Base-by-base conservation (phyloP, 1,140 invertebrate species). In the Cydia pomonella region DNA sequence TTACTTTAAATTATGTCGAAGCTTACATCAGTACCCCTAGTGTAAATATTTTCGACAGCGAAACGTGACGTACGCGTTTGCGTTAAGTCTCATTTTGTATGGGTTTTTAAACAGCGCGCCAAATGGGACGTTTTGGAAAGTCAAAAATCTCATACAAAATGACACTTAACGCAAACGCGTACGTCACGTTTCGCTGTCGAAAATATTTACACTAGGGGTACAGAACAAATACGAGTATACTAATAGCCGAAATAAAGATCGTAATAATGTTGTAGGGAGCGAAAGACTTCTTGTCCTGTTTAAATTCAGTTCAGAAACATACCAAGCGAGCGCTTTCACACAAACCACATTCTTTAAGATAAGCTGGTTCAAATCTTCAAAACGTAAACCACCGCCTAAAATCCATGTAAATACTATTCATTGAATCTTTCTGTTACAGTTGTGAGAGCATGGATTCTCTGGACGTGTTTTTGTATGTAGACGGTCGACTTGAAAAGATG, bases 361-460 rank as follows among this genome's bases (percentile, higher is more conserved):
- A 69, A 69, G 64, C 64, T 69, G n/a, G n/a, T 69, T 38, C 29
- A 41, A 69, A 69, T 69, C 64, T 23, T 69, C 18, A 33, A 69
- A 18, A 38, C 64, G 64, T 69, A 69, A 69, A 21, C 64, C 27
- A 69, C 64, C 33, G 10, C 63, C 69, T n/a, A 72, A 41, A 62
- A 29, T 25, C 53, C 50, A n/a, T 59, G 21, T n/a, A 74, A 73
- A 73, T 75, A 53, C 73, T 27, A 76, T 44, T 73, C 64, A 72
- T 72, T 29, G 66, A 75, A 59, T 76, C 38, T 73, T 72, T 84
- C 80, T 87, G 75, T 95, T 95, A 23, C 93, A 97, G 97, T 76
- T 97, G 97, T 87, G 95, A 97, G 23, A 95, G 94, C 79, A 95
- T 95, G 81, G 97, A 97, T 89, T 95, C 96, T 1, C 90, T 98